Evolutionary conservation across 2,888 invertebrate genomes (phyloP).

Genomic region (Fabriciana adippe): DNA sequence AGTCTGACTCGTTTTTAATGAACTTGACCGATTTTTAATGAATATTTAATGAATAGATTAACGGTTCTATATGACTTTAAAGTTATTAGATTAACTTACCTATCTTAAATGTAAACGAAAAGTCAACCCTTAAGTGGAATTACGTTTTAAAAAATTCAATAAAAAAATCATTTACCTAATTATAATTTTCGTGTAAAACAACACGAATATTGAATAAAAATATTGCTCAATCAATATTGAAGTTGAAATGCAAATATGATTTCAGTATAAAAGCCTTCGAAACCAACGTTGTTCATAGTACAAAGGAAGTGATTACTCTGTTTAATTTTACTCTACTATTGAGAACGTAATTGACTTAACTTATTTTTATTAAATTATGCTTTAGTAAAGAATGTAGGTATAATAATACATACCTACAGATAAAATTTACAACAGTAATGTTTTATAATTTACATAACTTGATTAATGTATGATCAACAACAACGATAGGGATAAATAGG

Average conservation of each 20-base stretch:
- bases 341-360: neutral
- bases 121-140: neutral
- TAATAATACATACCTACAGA: no score
- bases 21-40: no score
- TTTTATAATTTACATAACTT: conserved; percentile 4
- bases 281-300: conserved; percentile 5
- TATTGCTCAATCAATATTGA: conserved; percentile 8
- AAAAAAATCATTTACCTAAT: neutral
- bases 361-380: conserved; percentile 12
- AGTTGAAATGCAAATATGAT: conserved; percentile 7
- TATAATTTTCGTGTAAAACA: neutral
- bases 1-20: no score
- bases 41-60: no score
- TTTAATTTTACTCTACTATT: conserved; percentile 7
- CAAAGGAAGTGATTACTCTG: conserved; percentile 16
- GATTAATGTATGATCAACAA: neutral
- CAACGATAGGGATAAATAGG: no score
- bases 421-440: conserved; percentile 3
- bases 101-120: no score
- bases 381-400: conserved; percentile 9
- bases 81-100: no score
- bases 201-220: neutral
- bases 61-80: no score
- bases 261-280: conserved; percentile 10
- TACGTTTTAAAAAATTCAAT: neutral